phyloP scores from a whole-genome alignment of 2,797 vertebrate genomes.

The Tragopan temminckii region DNA sequence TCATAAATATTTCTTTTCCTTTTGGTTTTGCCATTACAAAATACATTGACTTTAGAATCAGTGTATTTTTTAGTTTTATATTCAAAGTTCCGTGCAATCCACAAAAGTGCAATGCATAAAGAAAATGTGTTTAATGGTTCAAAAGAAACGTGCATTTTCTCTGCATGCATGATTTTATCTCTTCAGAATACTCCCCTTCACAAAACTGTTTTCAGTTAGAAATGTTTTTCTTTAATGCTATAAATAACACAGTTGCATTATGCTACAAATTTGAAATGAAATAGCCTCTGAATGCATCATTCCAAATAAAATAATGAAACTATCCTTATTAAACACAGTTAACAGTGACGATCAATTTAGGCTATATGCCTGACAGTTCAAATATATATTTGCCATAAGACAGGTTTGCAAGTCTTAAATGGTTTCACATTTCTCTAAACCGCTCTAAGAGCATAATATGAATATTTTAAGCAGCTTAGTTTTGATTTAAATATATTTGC shows the following conservation, averaged over 20 bases:
- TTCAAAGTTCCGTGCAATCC: neutral
- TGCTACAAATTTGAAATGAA: constrained; percentile 45
- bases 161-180: neutral
- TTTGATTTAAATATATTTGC: constrained; percentile 95
- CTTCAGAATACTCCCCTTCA: neutral
- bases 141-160: neutral
- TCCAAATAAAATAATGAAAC: constrained; percentile 65
- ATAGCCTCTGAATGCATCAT: constrained; percentile 29
- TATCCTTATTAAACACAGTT: constrained; percentile 67
- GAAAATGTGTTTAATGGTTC: neutral
- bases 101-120: neutral
- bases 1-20: neutral
- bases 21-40: neutral
- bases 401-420: constrained; percentile 85
- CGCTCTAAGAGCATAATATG: constrained; percentile 88
- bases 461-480: constrained; percentile 94
- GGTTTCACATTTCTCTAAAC: constrained; percentile 90
- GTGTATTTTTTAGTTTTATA: neutral
- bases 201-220: neutral
- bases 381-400: constrained; percentile 83
- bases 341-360: constrained; percentile 65
- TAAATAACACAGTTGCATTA: neutral
- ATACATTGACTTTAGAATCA: neutral
- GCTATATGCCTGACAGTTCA: constrained; percentile 84
- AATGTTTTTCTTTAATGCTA: neutral